Evolutionary conservation across 2,113 vertebrate species (phyloP), one percentile per base, ranked within the genome.

Genomic region (Corapipo altera): DNA sequence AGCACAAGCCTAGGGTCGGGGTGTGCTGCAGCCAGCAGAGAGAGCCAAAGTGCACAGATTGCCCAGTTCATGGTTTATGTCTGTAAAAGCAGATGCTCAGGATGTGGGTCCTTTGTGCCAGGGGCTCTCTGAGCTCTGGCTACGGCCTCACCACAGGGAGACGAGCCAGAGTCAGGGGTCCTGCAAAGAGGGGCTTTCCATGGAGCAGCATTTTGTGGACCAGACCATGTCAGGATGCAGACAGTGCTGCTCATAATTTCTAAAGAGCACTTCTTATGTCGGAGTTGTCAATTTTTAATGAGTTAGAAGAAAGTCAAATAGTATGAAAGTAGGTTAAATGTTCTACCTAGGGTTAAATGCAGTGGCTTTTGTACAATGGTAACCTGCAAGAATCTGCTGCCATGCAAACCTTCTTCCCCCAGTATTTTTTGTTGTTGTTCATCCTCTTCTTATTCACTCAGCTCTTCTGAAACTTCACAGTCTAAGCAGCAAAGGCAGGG

Each of bases 11-110:
- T 55, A 3, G 78, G 49, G 7, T 4, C 3, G 93, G 89, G 94
- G 79, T 91, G 76, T 48, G 12, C 80, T 44, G 80, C 77, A 95
- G 89, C 95, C 94, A 95, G 95, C 96, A 96, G 96, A 97, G 94
- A 95, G 94, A 95, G 95, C 84, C 84, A 95, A 94, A 96, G 95
- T 91, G 93, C 95, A 6, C 73, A 3, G 66, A 92, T 90, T 82
- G 87, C 87, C 89, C 78, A 2, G 3, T 61, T 51, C 16, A 1
- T 2, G 37, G 33, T 5, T 66, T 14, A 1, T 8, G 15, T 12
- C 26, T 9, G 1, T 8, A 30, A 15, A 1, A 39, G 43, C 46
- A 77, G 19, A 12, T 6, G 37, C 19, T 46, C 17, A 21, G 77
- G 33, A 41, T 6, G 21, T 3, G 21, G 69, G 35, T 57, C 51